Percentiles rank a stretch among this genome's conserved stretches.
Conservation (phyloP, 2,888 invertebrate species). For the Orthosia gothica region DNA sequence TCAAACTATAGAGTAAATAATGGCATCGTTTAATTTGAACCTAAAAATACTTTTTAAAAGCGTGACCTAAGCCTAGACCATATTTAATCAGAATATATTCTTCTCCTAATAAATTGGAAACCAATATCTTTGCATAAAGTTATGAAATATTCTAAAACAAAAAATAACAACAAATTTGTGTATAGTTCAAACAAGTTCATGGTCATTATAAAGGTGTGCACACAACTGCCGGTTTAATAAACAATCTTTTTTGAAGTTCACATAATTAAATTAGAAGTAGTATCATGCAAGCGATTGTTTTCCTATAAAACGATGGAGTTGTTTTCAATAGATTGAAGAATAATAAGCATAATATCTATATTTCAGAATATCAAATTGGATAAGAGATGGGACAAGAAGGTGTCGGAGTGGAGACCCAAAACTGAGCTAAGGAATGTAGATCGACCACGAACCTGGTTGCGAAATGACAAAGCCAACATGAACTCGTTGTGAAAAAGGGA, state of each 20-base stretch:
- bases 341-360: background rate
- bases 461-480: no score
- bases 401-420: no score
- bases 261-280: background rate
- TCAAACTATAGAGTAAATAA: background rate
- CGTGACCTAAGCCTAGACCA: background rate
- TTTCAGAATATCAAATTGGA: background rate
- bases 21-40: background rate
- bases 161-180: slow-evolving; percentile 41
- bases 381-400: no score
- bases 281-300: no score
- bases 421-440: no score
- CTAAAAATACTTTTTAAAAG: background rate
- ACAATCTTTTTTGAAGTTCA: background rate
- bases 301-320: background rate
- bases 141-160: slow-evolving; percentile 34
- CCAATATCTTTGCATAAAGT: slow-evolving; percentile 28
- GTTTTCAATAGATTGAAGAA: background rate
- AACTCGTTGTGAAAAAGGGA: no score
- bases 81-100: background rate
- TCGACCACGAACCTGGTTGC: no score
- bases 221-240: background rate
- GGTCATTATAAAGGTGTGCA: slow-evolving; percentile 45
- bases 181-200: slow-evolving; percentile 57
- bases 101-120: slow-evolving; percentile 11